These are phyloP conservation scores for Cryptophagus acutangulus DNA, from an alignment of 2,888 invertebrate species.

Conservation along the genomic window DNA sequence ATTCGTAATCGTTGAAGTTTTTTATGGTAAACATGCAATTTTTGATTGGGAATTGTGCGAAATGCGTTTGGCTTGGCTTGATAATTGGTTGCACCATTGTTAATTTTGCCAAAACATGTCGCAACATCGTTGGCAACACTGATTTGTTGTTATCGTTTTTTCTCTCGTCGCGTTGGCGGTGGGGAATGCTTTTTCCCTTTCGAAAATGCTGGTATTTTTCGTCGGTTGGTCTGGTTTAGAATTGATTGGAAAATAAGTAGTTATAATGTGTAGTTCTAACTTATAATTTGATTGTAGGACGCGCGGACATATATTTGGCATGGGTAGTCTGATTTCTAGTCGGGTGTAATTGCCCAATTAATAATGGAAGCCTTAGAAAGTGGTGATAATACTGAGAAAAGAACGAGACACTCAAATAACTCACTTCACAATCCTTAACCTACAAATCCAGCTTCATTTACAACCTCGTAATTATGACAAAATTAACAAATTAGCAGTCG, in stretches of 20 bases:
- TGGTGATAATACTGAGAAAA: too few species aligned
- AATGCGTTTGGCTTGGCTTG: background rate
- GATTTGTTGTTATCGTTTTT: slow-evolving; percentile 36
- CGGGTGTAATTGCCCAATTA: too few species aligned
- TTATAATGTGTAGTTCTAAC: background rate
- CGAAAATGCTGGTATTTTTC: slow-evolving; percentile 6
- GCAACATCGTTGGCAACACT: slow-evolving; percentile 33
- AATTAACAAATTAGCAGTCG: too few species aligned
- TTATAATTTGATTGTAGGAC: slow-evolving; percentile 1
- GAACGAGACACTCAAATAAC: too few species aligned
- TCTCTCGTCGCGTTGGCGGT: slow-evolving; percentile 27
- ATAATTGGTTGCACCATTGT: background rate
- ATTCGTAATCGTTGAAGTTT: slow-evolving; percentile 29
- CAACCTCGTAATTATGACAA: too few species aligned
- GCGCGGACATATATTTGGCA: too few species aligned
- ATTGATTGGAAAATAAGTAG: slow-evolving; percentile 4
- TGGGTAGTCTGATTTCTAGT: too few species aligned
- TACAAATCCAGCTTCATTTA: too few species aligned
- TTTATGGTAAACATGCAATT: slow-evolving; percentile 32
- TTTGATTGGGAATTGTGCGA: slow-evolving; percentile 13
- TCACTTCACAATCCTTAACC: too few species aligned
- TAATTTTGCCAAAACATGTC: background rate
- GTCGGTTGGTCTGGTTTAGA: background rate
- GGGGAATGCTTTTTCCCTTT: slow-evolving; percentile 27
- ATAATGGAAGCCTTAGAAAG: too few species aligned